Base-by-base conservation (phyloP, 2,888 invertebrate genomes). In the Ganaspis brasiliensis region DNA sequence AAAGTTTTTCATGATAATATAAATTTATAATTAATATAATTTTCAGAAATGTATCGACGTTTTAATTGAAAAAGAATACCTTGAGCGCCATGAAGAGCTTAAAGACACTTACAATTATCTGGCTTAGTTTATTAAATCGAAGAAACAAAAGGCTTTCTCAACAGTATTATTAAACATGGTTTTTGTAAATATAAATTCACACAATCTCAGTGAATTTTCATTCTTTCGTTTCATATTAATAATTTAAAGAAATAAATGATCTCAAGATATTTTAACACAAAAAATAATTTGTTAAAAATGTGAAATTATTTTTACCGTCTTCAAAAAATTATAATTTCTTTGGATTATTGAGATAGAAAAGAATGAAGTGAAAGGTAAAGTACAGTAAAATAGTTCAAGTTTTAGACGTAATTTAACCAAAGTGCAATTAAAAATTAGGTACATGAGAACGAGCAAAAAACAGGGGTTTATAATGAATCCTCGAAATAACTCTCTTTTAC, bases 381-480 rank as follows among this genome's bases (percentile, higher is more conserved):
- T 31, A 14, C n/a, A n/a, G n/a, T 52, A 63, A 63, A 63, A n/a
- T 63, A 63, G 40, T 24, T 63, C 37, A 14, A 31, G 10, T 40
- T 12, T 14, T 14, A 40, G 45, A 21, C 24, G n/a, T 45, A 67
- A 67, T 67, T 67, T 45, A 45, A 67, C 40, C 45, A 26, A 67
- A 45, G 45, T 40, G 19, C 14, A 45, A 67, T 24, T 45, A 24
- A n/a, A 24, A 67, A 67, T 67, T 67, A 67, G 45, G 24, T 45
- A 45, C 45, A n/a, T 67, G 67, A 67, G 63, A 63, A 67, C 24
- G 40, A 24, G 24, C n/a, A 67, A 45, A 45, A 40, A 21, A 45
- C 24, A n/a, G 24, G 40, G 67, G 45, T 45, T 24, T 63, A 63
- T 45, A 45, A 67, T 67, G 24, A 24, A 67, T n/a, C 21, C 24